Evolutionary conservation across 2,888 invertebrate genomes (phyloP), one percentile per base, ranked within the genome.

Genomic region (Agrochola litura): DNA sequence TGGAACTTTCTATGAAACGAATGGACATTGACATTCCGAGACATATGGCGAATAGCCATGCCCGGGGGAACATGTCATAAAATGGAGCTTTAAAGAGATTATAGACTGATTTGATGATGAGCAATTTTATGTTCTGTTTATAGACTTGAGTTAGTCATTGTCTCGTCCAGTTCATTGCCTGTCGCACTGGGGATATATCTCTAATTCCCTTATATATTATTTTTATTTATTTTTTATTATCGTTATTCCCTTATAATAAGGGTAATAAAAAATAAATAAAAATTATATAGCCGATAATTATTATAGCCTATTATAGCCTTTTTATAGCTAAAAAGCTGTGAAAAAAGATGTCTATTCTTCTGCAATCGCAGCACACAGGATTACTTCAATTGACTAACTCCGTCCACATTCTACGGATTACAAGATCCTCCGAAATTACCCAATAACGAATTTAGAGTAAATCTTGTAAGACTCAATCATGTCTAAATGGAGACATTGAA

Each of bases 381-480:
- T 30, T 60, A 41, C 16, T 16, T 68, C 65, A 43, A 73, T 67
- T n/a, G 43, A 58, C 16, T 52, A 54, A 71, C 19, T 66, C 14
- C 3, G 0, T n/a, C 16, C 14, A 66, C 72, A 85, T 52, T 46
- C 69, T 52, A 68, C 49, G 70, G 14, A 14, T 64, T 9, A 67
- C 69, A 63, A 63, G 56, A 67, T 73, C 56, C 37, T 70, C 8
- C 49, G 19, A 81, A 71, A 73, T 71, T 30, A 66, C 37, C n/a
- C 64, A 49, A 72, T 79, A 81, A 81, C 66, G 66, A 72, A 75
- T 73, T 83, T 68, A 52, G 54, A 63, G 60, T 37, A 68, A 92
- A 92, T 90, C 90, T 88, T 81, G 78, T 88, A 80, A 87, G 85
- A 86, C 81, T 84, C 80, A 86, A 91, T 89, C 88, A 89, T 86